These are phyloP conservation scores for Sipha flava DNA, from an alignment of 1,140 invertebrate species.

Conservation along the genomic window DNA sequence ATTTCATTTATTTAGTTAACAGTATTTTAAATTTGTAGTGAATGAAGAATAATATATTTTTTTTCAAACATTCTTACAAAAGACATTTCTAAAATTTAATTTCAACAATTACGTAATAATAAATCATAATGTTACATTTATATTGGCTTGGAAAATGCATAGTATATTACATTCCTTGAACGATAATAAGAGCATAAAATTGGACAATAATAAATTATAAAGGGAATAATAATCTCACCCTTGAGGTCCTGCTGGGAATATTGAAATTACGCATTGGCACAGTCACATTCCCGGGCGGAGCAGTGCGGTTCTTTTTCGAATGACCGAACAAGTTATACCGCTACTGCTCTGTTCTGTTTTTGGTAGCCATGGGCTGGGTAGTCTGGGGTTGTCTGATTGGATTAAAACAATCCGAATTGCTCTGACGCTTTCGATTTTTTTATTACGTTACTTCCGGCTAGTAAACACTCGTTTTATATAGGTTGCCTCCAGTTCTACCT, in stretches of 20 bases:
- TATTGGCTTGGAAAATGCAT: too few species aligned
- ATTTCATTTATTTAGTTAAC: too few species aligned
- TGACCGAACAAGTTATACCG: not conserved
- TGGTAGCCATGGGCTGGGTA: not conserved
- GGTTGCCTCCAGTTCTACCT: not conserved
- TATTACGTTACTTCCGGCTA: constrained; percentile 17
- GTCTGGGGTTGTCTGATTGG: constrained; percentile 1
- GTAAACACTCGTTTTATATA: constrained; percentile 9
- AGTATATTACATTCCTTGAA: not conserved
- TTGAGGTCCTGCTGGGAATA: not conserved
- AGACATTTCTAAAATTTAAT: too few species aligned
- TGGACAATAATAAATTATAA: constrained; percentile 1
- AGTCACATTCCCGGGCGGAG: not conserved
- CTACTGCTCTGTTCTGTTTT: not conserved
- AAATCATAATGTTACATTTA: too few species aligned
- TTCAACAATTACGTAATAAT: too few species aligned
- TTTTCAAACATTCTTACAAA: too few species aligned
- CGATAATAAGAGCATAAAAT: not conserved
- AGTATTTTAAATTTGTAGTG: too few species aligned
- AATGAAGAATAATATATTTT: too few species aligned
- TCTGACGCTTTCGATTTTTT: constrained; percentile 22
- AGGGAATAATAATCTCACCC: not conserved
- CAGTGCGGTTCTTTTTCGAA: not conserved
- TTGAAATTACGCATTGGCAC: constrained; percentile 18
- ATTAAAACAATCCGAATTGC: constrained; percentile 24